Evolutionary conservation across 2,113 vertebrate genomes (phyloP), one percentile per base, ranked within the genome.

Genomic region (Motacilla tschutschensis): DNA sequence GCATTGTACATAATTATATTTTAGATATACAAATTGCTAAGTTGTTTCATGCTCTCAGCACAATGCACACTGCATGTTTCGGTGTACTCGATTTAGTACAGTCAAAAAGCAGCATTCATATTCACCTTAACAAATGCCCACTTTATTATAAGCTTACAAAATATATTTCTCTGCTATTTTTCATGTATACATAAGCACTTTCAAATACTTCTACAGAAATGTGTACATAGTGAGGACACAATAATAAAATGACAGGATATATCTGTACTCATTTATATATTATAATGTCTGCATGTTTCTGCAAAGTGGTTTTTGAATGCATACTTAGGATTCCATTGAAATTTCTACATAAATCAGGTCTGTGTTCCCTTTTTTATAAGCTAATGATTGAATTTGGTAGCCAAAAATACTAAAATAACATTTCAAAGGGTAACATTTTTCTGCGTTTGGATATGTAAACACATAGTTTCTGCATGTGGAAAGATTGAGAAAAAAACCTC

Each of bases 261-360:
- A 75, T 88, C 75, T 88, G 67, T 82, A 66, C 47, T 93, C 72
- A 85, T 94, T 94, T 91, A 65, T 92, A 28, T 84, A 60, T 40
- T 33, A 22, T 80, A 92, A 79, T 63, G 62, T 75, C 64, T 92
- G 64, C 74, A 63, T 85, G 50, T 91, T 87, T 73, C 75, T 93
- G 41, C 77, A 77, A 87, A 91, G 69, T 85, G 79, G 24, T 75
- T 93, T 91, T 66, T 79, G 59, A 94, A 66, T 89, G 36, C 43
- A 59, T 67, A 76, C 46, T 87, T 86, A 88, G 31, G 65, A 70
- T 7, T 82, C 33, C 13, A 24, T 46, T 84, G 75, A 94, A 90
- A 93, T 92, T 74, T 90, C 33, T 71, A 22, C 1, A 3, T 76
- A 57, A 71, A 73, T 79, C 28, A 84, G 41, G 57, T 28, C 64